Base-by-base conservation (phyloP, 2,113 vertebrate genomes). In the Capreolus pygargus region DNA sequence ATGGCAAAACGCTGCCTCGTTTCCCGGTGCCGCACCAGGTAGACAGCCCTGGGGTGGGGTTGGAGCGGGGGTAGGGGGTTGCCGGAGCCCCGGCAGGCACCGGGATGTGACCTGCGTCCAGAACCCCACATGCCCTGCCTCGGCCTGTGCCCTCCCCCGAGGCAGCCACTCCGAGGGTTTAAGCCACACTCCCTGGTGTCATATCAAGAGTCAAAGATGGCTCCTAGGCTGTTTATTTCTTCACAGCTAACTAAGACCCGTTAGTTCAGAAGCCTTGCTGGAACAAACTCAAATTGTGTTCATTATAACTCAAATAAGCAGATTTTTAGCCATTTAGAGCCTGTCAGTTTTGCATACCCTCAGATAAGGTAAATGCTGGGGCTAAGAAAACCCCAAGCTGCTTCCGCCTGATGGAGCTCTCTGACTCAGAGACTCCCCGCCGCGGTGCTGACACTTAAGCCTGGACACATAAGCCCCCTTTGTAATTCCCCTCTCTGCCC, bases 1-100 rank as follows among this genome's bases (percentile, higher is more conserved):
- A 99, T 99, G 97, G 99, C 99, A 3, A 99, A 99, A 39, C 99
- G 99, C 94, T 99, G 99, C 28, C 99, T 99, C 0, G 99, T 99
- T 96, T 99, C 99, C 45, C 99, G 99, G 98, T 99, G 99, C 47
- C 99, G 99, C 58, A 99, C 99, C 97, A 99, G 98, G 98, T 99
- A 99, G 64, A 99, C 99, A 0, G 99, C 99, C 86, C 99, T 99
- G 97, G 36, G 0, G 0, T 76, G 9, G 61, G 74, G 54, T 33
- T 13, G 79, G 47, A 12, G 47, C 1, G 6, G 39, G 43, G 0
- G 0, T 54, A n/a, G 45, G 11, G 6, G 13, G 57, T 25, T 0
- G 8, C n/a, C 33, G 30, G 86, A 45, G 52, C 61, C 28, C 16
- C 7, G 1, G 33, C 30, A 25, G 57, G 58, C 57, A 47, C 17